Conservation (phyloP, 2,113 vertebrate species). For the Corythoichthys haematopterus region DNA sequence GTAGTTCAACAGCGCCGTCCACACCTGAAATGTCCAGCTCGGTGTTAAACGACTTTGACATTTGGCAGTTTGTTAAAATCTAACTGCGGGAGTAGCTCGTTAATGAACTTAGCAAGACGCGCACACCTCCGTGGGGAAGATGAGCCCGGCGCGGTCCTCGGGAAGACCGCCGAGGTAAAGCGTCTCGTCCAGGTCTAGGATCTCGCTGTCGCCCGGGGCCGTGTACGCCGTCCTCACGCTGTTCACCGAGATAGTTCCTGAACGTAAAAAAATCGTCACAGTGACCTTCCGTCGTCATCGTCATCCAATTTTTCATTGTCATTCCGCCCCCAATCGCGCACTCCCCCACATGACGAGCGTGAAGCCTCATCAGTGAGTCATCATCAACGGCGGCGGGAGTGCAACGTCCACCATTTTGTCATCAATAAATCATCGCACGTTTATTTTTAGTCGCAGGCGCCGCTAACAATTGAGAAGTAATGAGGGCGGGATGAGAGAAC, state of each 20-base stretch:
- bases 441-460: slow-evolving; percentile 25
- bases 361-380: slow-evolving; percentile 22
- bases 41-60: not conserved
- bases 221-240: slow-evolving; percentile 91
- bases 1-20: slow-evolving; percentile 97
- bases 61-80: slow-evolving; percentile 1
- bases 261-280: slow-evolving; percentile 12
- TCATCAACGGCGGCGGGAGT: slow-evolving; percentile 2
- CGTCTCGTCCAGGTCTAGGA: slow-evolving; percentile 93
- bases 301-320: not conserved
- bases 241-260: slow-evolving; percentile 97
- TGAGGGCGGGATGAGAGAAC: not conserved
- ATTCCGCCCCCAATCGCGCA: slow-evolving; percentile 1
- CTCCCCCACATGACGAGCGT: slow-evolving; percentile 24
- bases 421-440: slow-evolving; percentile 35
- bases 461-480: slow-evolving; percentile 28
- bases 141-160: slow-evolving; percentile 90
- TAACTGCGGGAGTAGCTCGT: not conserved
- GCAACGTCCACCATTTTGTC: slow-evolving; percentile 15
- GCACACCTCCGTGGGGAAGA: slow-evolving; percentile 89
- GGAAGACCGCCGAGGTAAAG: slow-evolving; percentile 94
- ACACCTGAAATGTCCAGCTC: slow-evolving; percentile 74
- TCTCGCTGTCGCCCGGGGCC: slow-evolving; percentile 96
- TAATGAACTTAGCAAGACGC: not conserved
- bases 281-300: slow-evolving; percentile 22